A percentile compares a stretch with the other conserved stretches of the same genome.
Conservation (phyloP, 35 echinoderm and acorn worm genomes). For the Hemicentrotus pulcherrimus region DNA sequence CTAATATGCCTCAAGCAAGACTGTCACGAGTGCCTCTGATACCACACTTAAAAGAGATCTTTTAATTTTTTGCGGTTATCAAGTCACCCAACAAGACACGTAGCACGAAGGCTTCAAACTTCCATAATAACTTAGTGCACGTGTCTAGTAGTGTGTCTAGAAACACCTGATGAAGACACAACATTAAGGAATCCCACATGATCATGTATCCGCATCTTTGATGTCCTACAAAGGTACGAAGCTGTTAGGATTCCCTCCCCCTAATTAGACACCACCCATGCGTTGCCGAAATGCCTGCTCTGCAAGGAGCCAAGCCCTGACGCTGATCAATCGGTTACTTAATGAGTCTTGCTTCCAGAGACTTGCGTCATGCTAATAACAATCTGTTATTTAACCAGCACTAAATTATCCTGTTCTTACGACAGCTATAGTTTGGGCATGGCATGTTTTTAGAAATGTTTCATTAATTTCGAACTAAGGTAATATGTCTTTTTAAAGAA, state of each 20-base stretch:
- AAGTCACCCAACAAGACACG: neutral
- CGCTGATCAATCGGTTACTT: neutral
- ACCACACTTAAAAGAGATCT: neutral
- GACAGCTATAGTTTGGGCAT: no score
- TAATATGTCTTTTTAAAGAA: no score
- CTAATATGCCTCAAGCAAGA: no score
- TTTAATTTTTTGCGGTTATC: neutral
- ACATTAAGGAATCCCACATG: neutral
- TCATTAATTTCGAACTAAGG: no score
- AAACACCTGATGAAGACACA: neutral
- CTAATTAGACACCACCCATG: neutral
- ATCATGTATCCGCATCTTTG: neutral
- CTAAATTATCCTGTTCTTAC: no score
- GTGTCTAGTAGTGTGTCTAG: neutral
- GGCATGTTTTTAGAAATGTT: no score
- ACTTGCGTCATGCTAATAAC: no score
- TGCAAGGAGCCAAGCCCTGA: neutral
- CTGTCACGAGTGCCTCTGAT: neutral
- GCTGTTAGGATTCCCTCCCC: neutral
- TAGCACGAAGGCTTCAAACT: neutral
- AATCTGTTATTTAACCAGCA: no score
- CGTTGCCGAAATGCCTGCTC: neutral
- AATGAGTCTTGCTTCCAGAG: neutral
- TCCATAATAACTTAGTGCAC: neutral
- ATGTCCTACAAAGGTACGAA: neutral